Evolutionary conservation across 2,888 invertebrate genomes (phyloP).

Genomic region (Kuschelorhynchus macadamiae): DNA sequence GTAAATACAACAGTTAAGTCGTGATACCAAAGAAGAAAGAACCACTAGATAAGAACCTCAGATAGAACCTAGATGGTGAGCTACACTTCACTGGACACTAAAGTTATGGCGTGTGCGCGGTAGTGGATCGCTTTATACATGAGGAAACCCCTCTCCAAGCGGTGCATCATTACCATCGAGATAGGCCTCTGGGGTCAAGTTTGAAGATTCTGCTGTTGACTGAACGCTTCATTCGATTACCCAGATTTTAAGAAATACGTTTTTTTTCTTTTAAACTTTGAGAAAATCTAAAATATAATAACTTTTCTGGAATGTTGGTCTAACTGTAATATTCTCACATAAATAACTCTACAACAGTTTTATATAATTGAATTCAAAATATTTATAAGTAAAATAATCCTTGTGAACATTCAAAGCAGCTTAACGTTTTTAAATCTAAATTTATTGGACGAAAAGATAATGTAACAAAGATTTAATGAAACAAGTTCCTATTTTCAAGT

Average conservation of each 20-base stretch:
- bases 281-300: too few species aligned
- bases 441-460: too few species aligned
- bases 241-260: constrained; percentile 23
- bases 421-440: too few species aligned
- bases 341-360: too few species aligned
- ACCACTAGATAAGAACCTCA: constrained; percentile 39
- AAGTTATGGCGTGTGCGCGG: constrained; percentile 54
- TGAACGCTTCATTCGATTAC: constrained; percentile 17
- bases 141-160: constrained; percentile 52
- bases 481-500: too few species aligned
- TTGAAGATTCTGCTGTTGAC: constrained; percentile 33
- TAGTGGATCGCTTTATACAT: constrained; percentile 58
- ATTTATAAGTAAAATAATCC: too few species aligned
- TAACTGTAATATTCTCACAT: too few species aligned
- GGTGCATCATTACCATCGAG: constrained; percentile 34
- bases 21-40: constrained; percentile 20
- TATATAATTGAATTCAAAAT: too few species aligned
- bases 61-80: constrained; percentile 42
- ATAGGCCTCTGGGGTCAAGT: constrained; percentile 40
- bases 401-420: too few species aligned
- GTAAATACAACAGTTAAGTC: not conserved
- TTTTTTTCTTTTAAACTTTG: too few species aligned
- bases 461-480: too few species aligned
- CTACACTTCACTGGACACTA: constrained; percentile 58
- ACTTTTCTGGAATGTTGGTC: too few species aligned